Evolutionary conservation across 2,888 invertebrate genomes (phyloP), one percentile per base, ranked within the genome.

Genomic region (Cephus runcator): DNA sequence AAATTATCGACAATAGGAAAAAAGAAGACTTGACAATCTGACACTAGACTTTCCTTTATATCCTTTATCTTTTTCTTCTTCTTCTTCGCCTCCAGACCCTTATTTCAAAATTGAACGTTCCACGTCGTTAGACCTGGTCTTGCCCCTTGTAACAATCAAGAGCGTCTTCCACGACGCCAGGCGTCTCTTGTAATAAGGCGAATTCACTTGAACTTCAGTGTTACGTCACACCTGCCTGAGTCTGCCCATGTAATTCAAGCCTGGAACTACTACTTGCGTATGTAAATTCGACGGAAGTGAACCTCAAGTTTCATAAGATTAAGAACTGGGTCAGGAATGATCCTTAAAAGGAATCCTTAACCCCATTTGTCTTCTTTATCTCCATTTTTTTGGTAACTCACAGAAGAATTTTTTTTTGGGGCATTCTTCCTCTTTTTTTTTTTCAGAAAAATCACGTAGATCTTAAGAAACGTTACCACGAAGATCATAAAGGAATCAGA

Each of bases 31-130:
- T 56, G 56, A 23, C 56, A 56, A 56, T 56, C 23, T 56, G 23
- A 56, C 15, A 23, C 23, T 23, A 56, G 56, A 56, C n/a, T 30
- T 73, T 31, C 15, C 73, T n/a, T 31, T 40, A 34, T 78, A 77
- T 77, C 76, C 23, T 77, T 78, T 75, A 31, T 34, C n/a, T 69
- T 76, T 12, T 15, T 31, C 34, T 69, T 76, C 15, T 15, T 31
- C 34, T 71, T 31, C 40, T 35, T 35, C 35, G 35, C 11, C 34
- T 76, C 6, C 30, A 33, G 34, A 9, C 23, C 12, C 31, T 36
- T 56, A 76, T 73, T 4, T 12, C 31, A n/a, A 23, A 40, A 11
- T n/a, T 33, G 9, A 76, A 31, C 34, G 31, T 75, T 68, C 23
- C 23, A 56, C 23, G 56, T 15, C 40, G 40, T 56, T 56, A 56